Evolutionary conservation across 1,140 invertebrate genomes (phyloP), one percentile per base, ranked within the genome.

Genomic region (Teleopsis dalmanni): DNA sequence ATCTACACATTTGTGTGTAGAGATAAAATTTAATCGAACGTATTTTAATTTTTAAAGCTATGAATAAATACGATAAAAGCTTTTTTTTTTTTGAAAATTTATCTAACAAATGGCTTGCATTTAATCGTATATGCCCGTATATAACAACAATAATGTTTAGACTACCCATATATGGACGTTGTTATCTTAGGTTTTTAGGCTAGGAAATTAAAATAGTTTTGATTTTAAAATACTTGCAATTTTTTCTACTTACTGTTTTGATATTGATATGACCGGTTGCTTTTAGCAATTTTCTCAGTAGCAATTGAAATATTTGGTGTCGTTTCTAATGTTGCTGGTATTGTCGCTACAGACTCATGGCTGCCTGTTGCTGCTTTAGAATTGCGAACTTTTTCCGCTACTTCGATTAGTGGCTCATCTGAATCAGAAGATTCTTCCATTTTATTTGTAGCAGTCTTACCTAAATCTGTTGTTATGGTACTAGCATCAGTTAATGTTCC

Each of bases 371-470:
- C 57, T 8, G 55, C 56, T 52, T 65, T 64, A 7, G 68, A 73
- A 56, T 78, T 79, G 14, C 79, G 70, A 49, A 80, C 78, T 72
- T 87, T 87, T 38, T 80, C 83, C 9, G 78, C 75, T 26, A 81
- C 75, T 58, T 84, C 82, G 54, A 84, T 84, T 19, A 87, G 73
- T 38, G 85, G 85, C 68, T 88, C 85, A 65, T 87, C 85, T 56
- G 85, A 86, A 55, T 87, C 86, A 21, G 83, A 86, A 22, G 83
- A 86, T 16, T 78, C 80, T 42, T 81, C 80, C 50, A 79, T 76
- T 14, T 65, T 58, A 50, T 26, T 50, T 33, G 37, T 16, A 21
- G 3, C 11, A 50, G 21, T 34, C 19, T 27, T 25, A 4, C 10
- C 14, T 18, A 19, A 22, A 38, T 19, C 35, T 38, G 22, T 7